Evolutionary conservation across 2,888 invertebrate genomes (phyloP), one percentile per base, ranked within the genome.

Genomic region (Dicranocentrus wangi): DNA sequence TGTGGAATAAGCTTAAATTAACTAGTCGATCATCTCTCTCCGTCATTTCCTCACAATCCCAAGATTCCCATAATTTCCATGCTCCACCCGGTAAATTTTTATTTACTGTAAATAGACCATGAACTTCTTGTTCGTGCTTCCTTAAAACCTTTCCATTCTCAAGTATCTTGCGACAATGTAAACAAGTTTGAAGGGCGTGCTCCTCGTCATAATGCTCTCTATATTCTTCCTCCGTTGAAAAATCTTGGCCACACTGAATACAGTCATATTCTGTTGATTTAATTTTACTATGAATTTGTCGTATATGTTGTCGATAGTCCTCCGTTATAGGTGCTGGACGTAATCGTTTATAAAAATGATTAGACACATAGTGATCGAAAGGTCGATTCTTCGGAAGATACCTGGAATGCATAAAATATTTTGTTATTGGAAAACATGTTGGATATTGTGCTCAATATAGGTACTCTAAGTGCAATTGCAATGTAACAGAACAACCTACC

Each of bases 301-400:
- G 63, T n/a, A 84, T 43, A 23, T 82, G 65, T 25, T 78, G 75
- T 5, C 68, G 61, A 70, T 83, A 85, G 5, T 71, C 51, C 32
- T 69, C 60, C 0, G 86, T 82, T 32, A 82, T 82, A 3, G 85
- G 84, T 19, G 83, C 84, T 8, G 82, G 80, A 55, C 84, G 83
- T 28, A 85, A 83, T 63, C 86, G 32, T 51, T 84, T 84, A 53
- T 65, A 61, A 17, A 81, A 85, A 73, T 86, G 86, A 65, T 84
- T 83, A 39, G 76, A 32, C 53, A 83, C 83, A 53, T 65, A 73
- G 25, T 73, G 75, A 42, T 84, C 81, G 28, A 76, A 70, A 53
- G 83, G 84, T 28, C 80, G 66, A 55, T 80, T 63, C 32, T 73
- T 61, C 27, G 72, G 66, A 27, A 72, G 25, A 43, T 66, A 72